These are phyloP conservation scores for Agriopis marginaria DNA, from an alignment of 2,888 invertebrate genomes.

Conservation along the genomic window DNA sequence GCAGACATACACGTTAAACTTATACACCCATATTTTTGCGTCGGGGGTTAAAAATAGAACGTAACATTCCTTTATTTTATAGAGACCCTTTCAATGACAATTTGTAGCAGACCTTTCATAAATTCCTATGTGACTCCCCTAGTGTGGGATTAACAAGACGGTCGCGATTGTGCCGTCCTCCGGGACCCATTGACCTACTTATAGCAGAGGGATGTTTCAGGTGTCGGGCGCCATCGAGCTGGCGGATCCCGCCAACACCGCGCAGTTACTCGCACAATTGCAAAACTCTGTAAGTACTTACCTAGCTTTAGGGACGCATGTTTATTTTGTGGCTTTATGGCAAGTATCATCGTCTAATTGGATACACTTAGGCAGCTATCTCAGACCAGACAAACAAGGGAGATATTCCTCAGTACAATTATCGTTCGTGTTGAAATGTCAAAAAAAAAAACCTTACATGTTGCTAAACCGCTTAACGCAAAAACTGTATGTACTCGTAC, in stretches of 20 bases:
- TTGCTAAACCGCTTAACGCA: too few relatives aligned
- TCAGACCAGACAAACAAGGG: too few relatives aligned
- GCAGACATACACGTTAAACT: too few relatives aligned
- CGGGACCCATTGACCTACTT: conserved; percentile 75
- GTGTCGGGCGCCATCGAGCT: conserved; percentile 77
- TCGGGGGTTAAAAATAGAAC: too few relatives aligned
- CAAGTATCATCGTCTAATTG: not conserved
- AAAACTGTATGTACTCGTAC: too few relatives aligned
- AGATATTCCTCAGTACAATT: too few relatives aligned
- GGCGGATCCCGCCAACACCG: conserved; percentile 73
- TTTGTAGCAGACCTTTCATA: conserved; percentile 25
- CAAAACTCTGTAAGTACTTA: conserved; percentile 71
- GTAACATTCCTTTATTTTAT: not conserved
- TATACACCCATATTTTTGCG: too few relatives aligned
- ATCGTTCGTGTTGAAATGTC: too few relatives aligned
- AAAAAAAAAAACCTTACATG: too few relatives aligned
- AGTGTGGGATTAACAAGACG: conserved; percentile 33
- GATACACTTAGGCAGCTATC: not conserved
- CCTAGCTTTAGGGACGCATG: not conserved
- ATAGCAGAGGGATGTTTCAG: conserved; percentile 71
- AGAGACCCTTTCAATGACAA: conserved; percentile 4
- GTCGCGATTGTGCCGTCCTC: conserved; percentile 47
- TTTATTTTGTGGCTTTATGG: not conserved
- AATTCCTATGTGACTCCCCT: conserved; percentile 21
- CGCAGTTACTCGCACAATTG: conserved; percentile 71